Conservation (phyloP, 2,113 vertebrate genomes). For the Cettia cetti region DNA sequence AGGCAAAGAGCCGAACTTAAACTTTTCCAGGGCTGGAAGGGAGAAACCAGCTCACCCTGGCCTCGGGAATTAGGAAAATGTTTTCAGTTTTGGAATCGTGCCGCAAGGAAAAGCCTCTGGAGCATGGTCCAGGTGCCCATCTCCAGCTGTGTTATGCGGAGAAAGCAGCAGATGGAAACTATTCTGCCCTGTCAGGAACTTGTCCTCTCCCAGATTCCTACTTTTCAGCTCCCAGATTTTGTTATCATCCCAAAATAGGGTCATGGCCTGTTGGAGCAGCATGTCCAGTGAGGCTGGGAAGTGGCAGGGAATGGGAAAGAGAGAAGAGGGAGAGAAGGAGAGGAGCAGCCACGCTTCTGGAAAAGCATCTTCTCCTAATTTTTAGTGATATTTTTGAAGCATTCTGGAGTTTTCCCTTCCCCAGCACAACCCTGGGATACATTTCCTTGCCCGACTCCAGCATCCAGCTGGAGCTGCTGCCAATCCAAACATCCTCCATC, state of each 20-base stretch:
- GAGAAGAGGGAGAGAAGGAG: background rate
- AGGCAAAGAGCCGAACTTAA: background rate
- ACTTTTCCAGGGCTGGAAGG: background rate
- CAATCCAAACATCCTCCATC: slow-evolving; percentile 48
- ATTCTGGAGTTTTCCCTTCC: background rate
- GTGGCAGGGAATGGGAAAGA: background rate
- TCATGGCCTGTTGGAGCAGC: background rate
- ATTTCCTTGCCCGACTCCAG: background rate
- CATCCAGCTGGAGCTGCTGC: background rate
- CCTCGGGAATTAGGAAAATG: background rate
- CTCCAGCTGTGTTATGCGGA: background rate
- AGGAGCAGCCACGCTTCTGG: background rate
- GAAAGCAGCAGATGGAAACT: slow-evolving; percentile 20
- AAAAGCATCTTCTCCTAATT: background rate
- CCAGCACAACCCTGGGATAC: background rate
- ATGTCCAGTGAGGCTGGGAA: background rate
- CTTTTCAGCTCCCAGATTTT: background rate
- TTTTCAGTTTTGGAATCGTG: background rate
- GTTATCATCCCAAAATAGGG: background rate
- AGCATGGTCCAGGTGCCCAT: background rate
- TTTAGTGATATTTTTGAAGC: background rate
- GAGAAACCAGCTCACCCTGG: slow-evolving; percentile 25
- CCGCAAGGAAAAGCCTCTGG: background rate
- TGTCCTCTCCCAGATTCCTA: background rate
- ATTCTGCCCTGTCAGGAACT: background rate